Percentiles rank a stretch among this genome's conserved stretches.
Conservation (phyloP, 2,888 invertebrate species). For the Agrotis exclamationis region DNA sequence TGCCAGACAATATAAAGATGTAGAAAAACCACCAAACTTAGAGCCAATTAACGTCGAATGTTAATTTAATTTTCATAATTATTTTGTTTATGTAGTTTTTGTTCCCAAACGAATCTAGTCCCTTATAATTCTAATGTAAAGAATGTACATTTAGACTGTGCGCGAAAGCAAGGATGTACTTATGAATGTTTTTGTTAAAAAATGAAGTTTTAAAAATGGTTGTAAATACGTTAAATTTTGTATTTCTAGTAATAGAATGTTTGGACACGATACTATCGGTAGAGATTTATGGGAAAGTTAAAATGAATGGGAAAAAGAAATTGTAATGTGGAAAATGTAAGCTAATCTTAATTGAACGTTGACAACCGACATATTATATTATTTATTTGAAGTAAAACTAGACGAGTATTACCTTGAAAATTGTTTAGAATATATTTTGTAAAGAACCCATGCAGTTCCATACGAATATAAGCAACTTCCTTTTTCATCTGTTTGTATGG, state of each 20-base stretch:
- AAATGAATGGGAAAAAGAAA: conserved; percentile 74
- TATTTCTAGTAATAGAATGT: conserved; percentile 91
- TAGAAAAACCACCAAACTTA: conserved; percentile 70
- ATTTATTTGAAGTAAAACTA: conserved; percentile 67
- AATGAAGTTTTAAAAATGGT: conserved; percentile 84
- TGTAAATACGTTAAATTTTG: conserved; percentile 92
- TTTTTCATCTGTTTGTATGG: conserved; percentile 88
- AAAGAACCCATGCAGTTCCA: conserved; percentile 86
- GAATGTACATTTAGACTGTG: conserved; percentile 88
- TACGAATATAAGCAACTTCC: conserved; percentile 89
- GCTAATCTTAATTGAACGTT: conserved; percentile 78
- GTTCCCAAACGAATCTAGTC: conserved; percentile 88
- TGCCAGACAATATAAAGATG: conserved; percentile 83
- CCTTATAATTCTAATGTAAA: conserved; percentile 82
- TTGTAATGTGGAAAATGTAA: conserved; percentile 77
- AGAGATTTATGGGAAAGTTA: conserved; percentile 78
- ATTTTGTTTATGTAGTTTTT: conserved; percentile 77
- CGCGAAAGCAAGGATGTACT: conserved; percentile 88
- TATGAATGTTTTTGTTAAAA: conserved; percentile 88
- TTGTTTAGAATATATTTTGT: conserved; percentile 62
- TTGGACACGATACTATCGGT: conserved; percentile 85
- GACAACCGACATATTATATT: conserved; percentile 76
- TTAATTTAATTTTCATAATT: conserved; percentile 68
- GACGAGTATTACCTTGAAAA: conserved; percentile 69
- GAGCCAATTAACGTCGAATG: conserved; percentile 74